Evolutionary conservation across 2,888 invertebrate species (phyloP).

Genomic region (Tetheella fluctuosa): DNA sequence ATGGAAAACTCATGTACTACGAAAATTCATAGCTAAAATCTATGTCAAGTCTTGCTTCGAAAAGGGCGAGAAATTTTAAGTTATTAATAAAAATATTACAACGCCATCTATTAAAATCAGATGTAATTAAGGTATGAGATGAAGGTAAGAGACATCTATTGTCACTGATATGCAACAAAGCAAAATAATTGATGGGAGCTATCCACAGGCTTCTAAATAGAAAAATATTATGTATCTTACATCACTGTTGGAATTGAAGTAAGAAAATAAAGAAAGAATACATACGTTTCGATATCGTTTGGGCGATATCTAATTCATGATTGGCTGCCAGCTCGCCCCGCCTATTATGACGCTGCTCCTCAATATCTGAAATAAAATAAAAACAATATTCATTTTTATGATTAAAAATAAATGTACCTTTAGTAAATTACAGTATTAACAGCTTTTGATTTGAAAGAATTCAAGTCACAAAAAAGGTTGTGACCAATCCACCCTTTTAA

Average conservation of each 20-base stretch:
- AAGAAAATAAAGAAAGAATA: conserved; percentile 26
- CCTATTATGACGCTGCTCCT: conserved; percentile 39
- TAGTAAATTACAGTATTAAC: too few species aligned
- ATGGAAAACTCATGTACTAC: conserved; percentile 54
- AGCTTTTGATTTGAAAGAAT: too few species aligned
- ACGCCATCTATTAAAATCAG: background rate
- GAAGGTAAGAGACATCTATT: background rate
- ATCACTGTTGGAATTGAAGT: too few species aligned
- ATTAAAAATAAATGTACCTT: too few species aligned
- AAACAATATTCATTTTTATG: conserved; percentile 9
- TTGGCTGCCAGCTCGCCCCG: conserved; percentile 62
- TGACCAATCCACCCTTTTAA: background rate
- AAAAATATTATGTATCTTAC: too few species aligned
- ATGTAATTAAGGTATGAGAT: background rate
- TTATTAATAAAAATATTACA: background rate
- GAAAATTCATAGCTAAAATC: conserved; percentile 31
- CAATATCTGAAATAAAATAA: conserved; percentile 50
- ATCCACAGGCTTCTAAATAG: too few species aligned
- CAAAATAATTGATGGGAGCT: background rate
- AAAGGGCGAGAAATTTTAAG: background rate
- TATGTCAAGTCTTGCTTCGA: conserved; percentile 13
- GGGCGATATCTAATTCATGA: conserved; percentile 81
- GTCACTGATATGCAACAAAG: background rate
- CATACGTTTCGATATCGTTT: conserved; percentile 83
- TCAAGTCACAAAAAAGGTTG: too few species aligned